Percentiles rank a stretch among this genome's conserved stretches.
Conservation (phyloP, 2,888 invertebrate genomes). For the Mythimna vitellina region DNA sequence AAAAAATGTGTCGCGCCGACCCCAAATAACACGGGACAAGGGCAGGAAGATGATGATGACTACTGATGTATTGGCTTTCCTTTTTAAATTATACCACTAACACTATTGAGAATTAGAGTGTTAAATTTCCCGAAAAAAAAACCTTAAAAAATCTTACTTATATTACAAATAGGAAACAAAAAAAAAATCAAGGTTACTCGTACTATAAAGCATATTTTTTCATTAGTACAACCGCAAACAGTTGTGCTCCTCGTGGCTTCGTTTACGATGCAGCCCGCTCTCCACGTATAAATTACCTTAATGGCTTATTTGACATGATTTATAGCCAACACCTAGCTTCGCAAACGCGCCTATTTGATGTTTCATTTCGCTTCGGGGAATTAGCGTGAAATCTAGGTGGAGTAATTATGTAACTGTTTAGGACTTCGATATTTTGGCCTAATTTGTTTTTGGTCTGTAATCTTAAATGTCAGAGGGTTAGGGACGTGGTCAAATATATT, state of each 20-base stretch:
- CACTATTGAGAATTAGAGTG: not conserved
- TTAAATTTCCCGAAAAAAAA: not conserved
- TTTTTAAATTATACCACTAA: no score
- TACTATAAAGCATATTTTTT: slow-evolving; percentile 57
- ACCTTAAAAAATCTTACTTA: not conserved
- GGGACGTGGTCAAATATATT: no score
- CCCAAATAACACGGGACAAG: no score
- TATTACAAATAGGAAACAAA: not conserved
- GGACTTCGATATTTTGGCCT: not conserved
- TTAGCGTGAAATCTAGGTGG: slow-evolving; percentile 44
- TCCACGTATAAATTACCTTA: slow-evolving; percentile 76
- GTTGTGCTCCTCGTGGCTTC: slow-evolving; percentile 57
- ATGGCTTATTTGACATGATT: slow-evolving; percentile 79
- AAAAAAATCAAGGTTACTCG: slow-evolving; percentile 20
- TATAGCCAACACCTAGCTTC: slow-evolving; percentile 70
- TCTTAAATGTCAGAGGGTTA: not conserved
- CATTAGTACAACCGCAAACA: slow-evolving; percentile 58
- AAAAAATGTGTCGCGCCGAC: no score
- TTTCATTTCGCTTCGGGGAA: slow-evolving; percentile 51
- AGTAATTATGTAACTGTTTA: slow-evolving; percentile 21
- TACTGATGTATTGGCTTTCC: not conserved
- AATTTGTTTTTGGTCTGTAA: slow-evolving; percentile 9
- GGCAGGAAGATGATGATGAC: no score
- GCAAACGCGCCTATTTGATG: slow-evolving; percentile 59
- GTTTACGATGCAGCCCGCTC: slow-evolving; percentile 72